A percentile compares a stretch with the other conserved stretches of the same genome.
phyloP scores from a whole-genome alignment of 2,888 invertebrate species.

The Thecocarcelia acutangulata region DNA sequence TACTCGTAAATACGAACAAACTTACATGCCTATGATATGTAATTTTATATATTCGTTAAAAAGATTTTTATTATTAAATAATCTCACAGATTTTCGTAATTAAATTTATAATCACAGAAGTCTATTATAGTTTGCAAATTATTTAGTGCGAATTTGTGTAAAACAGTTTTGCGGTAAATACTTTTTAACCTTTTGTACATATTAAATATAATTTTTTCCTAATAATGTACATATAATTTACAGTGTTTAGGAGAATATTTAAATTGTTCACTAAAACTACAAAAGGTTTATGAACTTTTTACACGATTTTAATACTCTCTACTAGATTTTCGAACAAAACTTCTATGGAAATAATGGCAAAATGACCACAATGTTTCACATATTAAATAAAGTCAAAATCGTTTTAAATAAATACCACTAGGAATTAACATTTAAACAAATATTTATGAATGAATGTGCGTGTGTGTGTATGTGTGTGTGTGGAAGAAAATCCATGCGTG shows the following conservation, averaged over 20 bases:
- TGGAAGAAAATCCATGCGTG: neutral
- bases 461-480: neutral
- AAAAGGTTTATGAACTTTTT: conserved; percentile 5
- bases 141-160: neutral
- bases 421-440: conserved; percentile 3
- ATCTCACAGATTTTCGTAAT: conserved; percentile 13
- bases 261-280: neutral
- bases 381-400: conserved; percentile 11
- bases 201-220: neutral
- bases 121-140: conserved; percentile 7
- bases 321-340: neutral
- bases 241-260: neutral
- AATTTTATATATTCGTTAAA: too few species aligned
- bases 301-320: neutral
- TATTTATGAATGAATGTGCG: too few species aligned
- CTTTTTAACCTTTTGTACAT: conserved; percentile 24
- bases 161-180: conserved; percentile 35
- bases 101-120: conserved; percentile 19
- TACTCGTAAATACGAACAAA: too few species aligned
- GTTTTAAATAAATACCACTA: conserved; percentile 18
- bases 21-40: too few species aligned
- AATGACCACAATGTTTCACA: conserved; percentile 15
- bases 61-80: conserved; percentile 10
- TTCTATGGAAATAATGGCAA: conserved; percentile 4
- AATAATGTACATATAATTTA: conserved; percentile 1